Evolutionary conservation across 2,888 invertebrate species (phyloP), one percentile per base, ranked within the genome.

Genomic region (Andrena bicolor): DNA sequence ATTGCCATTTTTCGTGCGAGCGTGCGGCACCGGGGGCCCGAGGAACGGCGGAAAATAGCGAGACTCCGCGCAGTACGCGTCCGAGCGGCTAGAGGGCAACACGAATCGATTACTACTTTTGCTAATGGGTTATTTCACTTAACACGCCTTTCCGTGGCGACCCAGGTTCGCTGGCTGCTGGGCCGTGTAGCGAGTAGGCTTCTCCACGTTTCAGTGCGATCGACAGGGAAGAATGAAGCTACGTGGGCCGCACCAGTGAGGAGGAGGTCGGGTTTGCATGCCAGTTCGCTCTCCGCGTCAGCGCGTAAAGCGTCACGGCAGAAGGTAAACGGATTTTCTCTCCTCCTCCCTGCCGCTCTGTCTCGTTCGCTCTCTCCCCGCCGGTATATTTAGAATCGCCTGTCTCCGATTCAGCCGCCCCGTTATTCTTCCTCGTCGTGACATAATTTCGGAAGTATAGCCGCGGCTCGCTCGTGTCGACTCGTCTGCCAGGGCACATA

Each of bases 121-220:
- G 80, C 74, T 88, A 87, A 87, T 88, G 86, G 82, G 80, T 86
- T 78, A 82, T 88, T 86, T 88, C 78, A 80, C 84, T 86, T 83
- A 77, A 85, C 85, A 77, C 86, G 83, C 87, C 83, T 87, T 85
- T 76, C 79, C 76, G 61, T 58, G 77, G 65, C 63, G 69, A 68
- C 28, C 68, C 53, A 49, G 61, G 65, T 65, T 63, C 61, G 53
- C 60, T 68, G 16, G 49, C 8, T 61, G n/a, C 53, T 58, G 41
- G 26, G 41, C 56, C 66, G 72, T 65, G 60, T 63, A 20, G 58
- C 35, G 61, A 71, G 58, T 68, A 26, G 65, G 41, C 41, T 60
- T 70, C 26, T 56, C 61, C 64, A 61, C 49, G 72, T 75, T 75
- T 60, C 4, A 16, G 32, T 53, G 58, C 16, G 60, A 68, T 74